Conservation (phyloP, 2,113 vertebrate genomes). For the Actenoides lindsayi region DNA sequence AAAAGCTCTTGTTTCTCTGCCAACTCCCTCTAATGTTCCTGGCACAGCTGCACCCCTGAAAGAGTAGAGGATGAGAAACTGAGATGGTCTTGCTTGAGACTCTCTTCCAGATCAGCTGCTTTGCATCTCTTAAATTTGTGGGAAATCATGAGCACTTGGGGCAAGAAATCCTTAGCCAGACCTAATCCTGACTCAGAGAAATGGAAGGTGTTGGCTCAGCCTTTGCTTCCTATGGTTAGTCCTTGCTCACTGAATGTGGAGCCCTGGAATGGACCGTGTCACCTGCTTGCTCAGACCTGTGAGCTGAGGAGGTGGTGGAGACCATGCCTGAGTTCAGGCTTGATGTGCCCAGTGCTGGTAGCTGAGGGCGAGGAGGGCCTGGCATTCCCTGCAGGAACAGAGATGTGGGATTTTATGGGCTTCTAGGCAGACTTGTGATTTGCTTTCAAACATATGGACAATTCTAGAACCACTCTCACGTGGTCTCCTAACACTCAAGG, state of each 20-base stretch:
- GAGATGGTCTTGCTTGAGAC: not conserved
- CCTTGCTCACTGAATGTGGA: not conserved
- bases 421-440: not conserved
- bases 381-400: not conserved
- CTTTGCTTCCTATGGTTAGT: not conserved
- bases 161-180: not conserved
- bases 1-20: not conserved
- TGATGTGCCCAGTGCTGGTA: no score
- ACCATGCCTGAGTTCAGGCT: not conserved
- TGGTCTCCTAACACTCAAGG: not conserved
- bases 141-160: not conserved
- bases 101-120: not conserved
- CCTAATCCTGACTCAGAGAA: not conserved
- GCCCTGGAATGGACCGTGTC: rapidly evolving
- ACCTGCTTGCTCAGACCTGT: not conserved
- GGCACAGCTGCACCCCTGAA: not conserved
- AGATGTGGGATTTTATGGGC: not conserved
- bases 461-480: rapidly evolving
- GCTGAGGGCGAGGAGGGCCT: not conserved
- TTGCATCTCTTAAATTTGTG: not conserved
- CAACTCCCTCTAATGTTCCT: not conserved
- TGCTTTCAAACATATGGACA: not conserved
- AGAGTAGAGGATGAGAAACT: not conserved
- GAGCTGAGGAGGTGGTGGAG: not conserved
- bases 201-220: not conserved